These are phyloP conservation scores for Anseranas semipalmata DNA, from an alignment of 2,113 vertebrate species.

Conservation along the genomic window DNA sequence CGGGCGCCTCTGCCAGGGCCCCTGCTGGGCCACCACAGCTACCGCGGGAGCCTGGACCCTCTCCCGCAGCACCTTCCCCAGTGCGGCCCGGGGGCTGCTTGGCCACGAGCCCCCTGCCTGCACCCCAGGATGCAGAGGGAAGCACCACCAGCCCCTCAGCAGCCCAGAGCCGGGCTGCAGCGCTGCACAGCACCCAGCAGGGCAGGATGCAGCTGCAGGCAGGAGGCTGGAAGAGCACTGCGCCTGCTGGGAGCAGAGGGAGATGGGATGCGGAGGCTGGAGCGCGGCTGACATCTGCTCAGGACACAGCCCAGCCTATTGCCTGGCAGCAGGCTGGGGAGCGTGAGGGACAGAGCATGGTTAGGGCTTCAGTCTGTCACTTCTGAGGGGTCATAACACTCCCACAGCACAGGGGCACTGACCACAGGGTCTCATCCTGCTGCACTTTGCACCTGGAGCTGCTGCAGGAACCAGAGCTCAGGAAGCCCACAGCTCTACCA, in stretches of 20 bases:
- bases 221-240: not conserved
- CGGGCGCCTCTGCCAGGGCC: not conserved
- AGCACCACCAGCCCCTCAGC: not conserved
- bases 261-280: not conserved
- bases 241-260: not conserved
- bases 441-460: not conserved
- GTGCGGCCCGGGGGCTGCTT: not conserved
- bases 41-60: not conserved
- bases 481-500: not conserved
- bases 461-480: not conserved
- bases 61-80: not conserved
- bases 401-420: rapidly evolving
- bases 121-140: not conserved
- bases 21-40: not conserved
- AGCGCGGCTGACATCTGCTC: not conserved
- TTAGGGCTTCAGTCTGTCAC: not conserved
- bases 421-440: not conserved
- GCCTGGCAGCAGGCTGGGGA: not conserved
- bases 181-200: not conserved
- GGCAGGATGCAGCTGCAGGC: rapidly evolving
- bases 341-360: not conserved
- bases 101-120: not conserved
- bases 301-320: not conserved
- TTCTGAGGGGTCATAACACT: not conserved
- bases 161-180: not conserved